Conservation (phyloP, 2,113 vertebrate species). For the human region DNA sequence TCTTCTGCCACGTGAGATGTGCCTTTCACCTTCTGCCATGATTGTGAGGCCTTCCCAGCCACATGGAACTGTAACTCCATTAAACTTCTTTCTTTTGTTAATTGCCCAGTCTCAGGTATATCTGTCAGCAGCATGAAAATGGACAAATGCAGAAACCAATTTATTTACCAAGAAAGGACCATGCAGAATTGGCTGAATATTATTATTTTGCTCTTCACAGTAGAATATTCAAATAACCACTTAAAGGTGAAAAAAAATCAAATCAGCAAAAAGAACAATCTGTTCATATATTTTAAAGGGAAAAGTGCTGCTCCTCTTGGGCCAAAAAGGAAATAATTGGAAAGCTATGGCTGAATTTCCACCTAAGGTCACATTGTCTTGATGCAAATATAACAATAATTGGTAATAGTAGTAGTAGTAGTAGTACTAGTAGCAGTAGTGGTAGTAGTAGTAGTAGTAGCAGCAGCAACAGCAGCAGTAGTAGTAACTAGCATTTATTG, state of each 20-base stretch:
- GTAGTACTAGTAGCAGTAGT: background rate
- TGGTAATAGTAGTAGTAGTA: background rate
- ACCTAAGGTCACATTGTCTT: background rate
- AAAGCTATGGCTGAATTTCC: slow-evolving; percentile 41
- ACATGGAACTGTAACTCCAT: too few species aligned
- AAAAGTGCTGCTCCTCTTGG: slow-evolving; percentile 62
- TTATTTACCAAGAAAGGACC: background rate
- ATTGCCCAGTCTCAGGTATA: too few species aligned
- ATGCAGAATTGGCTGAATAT: background rate
- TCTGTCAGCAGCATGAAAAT: too few species aligned
- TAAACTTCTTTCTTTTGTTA: too few species aligned
- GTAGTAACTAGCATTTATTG: background rate
- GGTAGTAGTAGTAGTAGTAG: background rate
- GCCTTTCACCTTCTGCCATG: too few species aligned
- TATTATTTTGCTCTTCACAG: background rate
- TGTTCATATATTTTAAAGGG: slow-evolving; percentile 62
- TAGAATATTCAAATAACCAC: slow-evolving; percentile 42
- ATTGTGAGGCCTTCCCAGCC: too few species aligned
- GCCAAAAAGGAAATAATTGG: slow-evolving; percentile 41
- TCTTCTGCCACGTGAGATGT: too few species aligned
- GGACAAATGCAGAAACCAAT: background rate
- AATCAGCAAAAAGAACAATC: slow-evolving; percentile 54
- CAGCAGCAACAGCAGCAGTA: background rate
- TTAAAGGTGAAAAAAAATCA: slow-evolving; percentile 59
- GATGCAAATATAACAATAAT: background rate